phyloP scores from a whole-genome alignment of 2,888 invertebrate species.

The Protodeltote pygarga region DNA sequence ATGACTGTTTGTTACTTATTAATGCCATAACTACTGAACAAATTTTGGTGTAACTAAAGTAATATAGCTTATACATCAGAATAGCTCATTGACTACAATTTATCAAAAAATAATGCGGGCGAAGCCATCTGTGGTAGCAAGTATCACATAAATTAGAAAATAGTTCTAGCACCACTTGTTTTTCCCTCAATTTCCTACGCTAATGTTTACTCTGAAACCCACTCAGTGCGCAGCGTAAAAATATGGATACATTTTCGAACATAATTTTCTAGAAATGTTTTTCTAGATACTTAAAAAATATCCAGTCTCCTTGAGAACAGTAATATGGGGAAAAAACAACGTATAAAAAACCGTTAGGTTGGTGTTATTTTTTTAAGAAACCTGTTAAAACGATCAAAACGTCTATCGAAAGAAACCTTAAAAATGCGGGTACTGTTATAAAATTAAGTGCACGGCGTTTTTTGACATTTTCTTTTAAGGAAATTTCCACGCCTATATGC shows the following conservation, averaged over 20 bases:
- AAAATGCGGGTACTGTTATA: not conserved
- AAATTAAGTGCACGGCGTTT: constrained; percentile 3
- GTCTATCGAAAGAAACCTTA: constrained; percentile 14
- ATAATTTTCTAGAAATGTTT: not conserved
- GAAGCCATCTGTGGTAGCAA: no score
- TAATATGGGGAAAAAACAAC: constrained; percentile 13
- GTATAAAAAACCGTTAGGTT: not conserved
- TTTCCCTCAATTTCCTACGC: constrained; percentile 12
- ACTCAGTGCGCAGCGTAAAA: constrained; percentile 2
- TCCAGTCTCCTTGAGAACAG: not conserved
- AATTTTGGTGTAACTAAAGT: no score
- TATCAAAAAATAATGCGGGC: no score
- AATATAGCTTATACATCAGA: no score
- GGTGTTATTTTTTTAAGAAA: constrained; percentile 7
- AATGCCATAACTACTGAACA: no score
- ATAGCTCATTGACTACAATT: no score
- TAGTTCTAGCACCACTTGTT: constrained; percentile 4
- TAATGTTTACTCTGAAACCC: constrained; percentile 5
- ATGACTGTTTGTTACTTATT: no score
- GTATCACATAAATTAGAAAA: no score
- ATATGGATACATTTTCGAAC: constrained; percentile 1
- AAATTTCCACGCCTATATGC: no score
- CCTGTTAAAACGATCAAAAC: not conserved
- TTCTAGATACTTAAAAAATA: constrained; percentile 5
- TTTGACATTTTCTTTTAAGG: no score